Evolutionary conservation across 1,140 invertebrate species (phyloP).

Genomic region (Aphelinus certus): DNA sequence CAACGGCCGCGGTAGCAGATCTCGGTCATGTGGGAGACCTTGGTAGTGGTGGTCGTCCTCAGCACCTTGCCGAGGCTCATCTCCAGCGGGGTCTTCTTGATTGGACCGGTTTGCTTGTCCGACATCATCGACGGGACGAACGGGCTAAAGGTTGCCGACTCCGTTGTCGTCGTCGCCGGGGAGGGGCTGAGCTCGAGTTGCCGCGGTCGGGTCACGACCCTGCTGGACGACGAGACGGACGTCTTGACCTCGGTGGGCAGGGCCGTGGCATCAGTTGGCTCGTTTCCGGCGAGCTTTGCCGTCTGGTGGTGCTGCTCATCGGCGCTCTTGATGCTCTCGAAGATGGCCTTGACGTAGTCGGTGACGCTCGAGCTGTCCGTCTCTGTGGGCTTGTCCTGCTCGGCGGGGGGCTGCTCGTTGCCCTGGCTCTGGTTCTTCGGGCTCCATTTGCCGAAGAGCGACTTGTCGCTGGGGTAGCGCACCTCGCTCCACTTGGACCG

Average conservation of each 20-base stretch:
- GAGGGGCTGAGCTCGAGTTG: neutral
- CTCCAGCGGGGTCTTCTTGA: conserved; percentile 46
- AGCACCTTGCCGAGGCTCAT: conserved; percentile 66
- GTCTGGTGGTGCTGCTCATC: conserved; percentile 46
- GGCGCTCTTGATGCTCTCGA: conserved; percentile 59
- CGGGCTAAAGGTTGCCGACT: conserved; percentile 2
- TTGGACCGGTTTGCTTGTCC: neutral
- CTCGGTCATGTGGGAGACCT: conserved; percentile 85
- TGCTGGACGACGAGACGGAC: conserved; percentile 19
- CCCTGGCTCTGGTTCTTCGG: conserved; percentile 33
- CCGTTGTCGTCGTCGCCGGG: conserved; percentile 39
- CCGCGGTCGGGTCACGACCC: neutral
- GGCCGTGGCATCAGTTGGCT: conserved; percentile 26
- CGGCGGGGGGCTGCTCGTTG: neutral
- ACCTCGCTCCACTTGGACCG: conserved; percentile 59
- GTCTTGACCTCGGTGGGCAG: conserved; percentile 24
- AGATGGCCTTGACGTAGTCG: conserved; percentile 62
- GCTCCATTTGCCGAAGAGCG: conserved; percentile 46
- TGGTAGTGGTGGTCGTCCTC: conserved; percentile 76
- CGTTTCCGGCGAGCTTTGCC: conserved; percentile 29
- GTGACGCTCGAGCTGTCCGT: conserved; percentile 50
- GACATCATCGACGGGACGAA: conserved; percentile 32
- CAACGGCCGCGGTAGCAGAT: conserved; percentile 86
- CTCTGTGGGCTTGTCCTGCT: conserved; percentile 20
- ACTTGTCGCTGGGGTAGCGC: conserved; percentile 48